These are phyloP conservation scores for Desmodus rotundus DNA, from an alignment of 2,113 vertebrate genomes.

Conservation along the genomic window DNA sequence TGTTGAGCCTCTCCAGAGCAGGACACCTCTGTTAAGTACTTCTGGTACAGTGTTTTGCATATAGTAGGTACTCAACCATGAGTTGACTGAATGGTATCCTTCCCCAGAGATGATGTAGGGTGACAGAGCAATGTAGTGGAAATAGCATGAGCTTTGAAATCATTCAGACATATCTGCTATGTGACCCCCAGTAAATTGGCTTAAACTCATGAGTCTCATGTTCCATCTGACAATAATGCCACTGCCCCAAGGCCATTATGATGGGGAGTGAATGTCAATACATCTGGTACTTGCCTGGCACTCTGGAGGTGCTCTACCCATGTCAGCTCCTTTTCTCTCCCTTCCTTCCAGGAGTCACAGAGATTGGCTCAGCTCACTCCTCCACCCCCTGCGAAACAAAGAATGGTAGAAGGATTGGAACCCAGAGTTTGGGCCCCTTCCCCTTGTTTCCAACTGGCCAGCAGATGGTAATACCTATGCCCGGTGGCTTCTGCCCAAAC, in stretches of 20 bases:
- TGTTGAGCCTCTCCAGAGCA: background rate
- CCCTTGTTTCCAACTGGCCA: slow-evolving; percentile 37
- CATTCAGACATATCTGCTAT: background rate
- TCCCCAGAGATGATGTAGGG: background rate
- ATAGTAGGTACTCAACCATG: background rate
- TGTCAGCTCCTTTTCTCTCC: background rate
- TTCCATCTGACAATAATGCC: background rate
- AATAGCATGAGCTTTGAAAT: background rate
- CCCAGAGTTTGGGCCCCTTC: slow-evolving; percentile 14
- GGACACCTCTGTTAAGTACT: background rate
- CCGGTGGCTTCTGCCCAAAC: slow-evolving; percentile 72
- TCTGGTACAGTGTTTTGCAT: background rate
- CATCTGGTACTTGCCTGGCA: background rate
- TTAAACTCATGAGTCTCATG: background rate
- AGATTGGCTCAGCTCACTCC: slow-evolving; percentile 37
- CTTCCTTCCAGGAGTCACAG: background rate
- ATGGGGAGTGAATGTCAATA: background rate
- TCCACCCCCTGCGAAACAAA: slow-evolving; percentile 16
- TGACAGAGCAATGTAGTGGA: background rate
- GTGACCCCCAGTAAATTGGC: background rate
- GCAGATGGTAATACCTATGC: slow-evolving; percentile 73
- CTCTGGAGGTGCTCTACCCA: background rate
- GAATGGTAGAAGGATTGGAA: slow-evolving; percentile 54
- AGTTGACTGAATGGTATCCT: background rate
- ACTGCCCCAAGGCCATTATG: background rate